A percentile compares a stretch with the other conserved stretches of the same genome.
Evolutionary conservation across 2,888 invertebrate species (phyloP).

Genomic region (Platycnemis pennipes): DNA sequence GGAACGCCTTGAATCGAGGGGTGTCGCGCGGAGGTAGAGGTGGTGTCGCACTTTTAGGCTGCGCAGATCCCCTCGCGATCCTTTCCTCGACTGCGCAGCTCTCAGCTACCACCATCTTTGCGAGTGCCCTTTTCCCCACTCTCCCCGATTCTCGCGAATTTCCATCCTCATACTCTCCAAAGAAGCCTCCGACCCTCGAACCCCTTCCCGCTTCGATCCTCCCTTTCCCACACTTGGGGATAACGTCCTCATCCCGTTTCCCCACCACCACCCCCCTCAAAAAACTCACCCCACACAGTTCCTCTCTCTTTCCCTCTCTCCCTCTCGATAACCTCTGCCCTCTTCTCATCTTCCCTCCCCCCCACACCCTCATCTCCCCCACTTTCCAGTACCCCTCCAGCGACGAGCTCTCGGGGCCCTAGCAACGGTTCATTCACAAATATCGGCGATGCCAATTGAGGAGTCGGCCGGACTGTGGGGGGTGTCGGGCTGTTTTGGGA

Average conservation of each 20-base stretch:
- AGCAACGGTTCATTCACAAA: constrained; percentile 63
- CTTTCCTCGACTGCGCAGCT: constrained; percentile 41
- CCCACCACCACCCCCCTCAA: neutral
- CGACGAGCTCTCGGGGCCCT: neutral
- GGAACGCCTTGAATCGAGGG: neutral
- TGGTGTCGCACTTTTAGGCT: constrained; percentile 32
- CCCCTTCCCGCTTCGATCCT: too few relatives aligned
- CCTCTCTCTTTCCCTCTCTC: neutral
- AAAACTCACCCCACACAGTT: neutral
- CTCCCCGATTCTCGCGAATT: neutral
- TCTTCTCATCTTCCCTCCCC: neutral
- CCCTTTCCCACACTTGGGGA: neutral
- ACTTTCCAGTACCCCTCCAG: neutral
- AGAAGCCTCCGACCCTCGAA: too few relatives aligned
- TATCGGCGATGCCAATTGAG: constrained; percentile 48
- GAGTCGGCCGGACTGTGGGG: neutral
- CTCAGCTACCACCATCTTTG: constrained; percentile 50
- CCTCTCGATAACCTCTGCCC: too few relatives aligned
- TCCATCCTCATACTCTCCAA: neutral
- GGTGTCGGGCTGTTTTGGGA: neutral
- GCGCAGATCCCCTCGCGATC: constrained; percentile 51
- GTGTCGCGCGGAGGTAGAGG: neutral
- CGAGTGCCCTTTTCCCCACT: neutral
- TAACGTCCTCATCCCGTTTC: neutral
- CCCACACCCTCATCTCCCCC: neutral